Evolutionary conservation across 2,113 vertebrate genomes (phyloP).

Genomic region (Steatornis caripensis): DNA sequence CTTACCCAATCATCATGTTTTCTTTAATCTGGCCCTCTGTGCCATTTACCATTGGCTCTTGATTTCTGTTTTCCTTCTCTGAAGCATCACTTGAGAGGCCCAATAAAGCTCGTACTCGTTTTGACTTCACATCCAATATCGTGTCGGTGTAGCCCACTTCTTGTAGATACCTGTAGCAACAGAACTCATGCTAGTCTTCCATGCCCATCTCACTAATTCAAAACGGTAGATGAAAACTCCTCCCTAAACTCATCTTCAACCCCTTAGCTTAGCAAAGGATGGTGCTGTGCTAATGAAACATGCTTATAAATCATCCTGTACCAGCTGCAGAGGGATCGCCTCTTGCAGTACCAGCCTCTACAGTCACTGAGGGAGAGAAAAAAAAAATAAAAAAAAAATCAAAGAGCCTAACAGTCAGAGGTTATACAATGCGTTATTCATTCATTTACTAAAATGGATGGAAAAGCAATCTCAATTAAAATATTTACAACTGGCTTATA

Average conservation of each 20-base stretch:
- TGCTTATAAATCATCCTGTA: slow-evolving; percentile 71
- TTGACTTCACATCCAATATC: slow-evolving; percentile 94
- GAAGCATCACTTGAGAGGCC: slow-evolving; percentile 86
- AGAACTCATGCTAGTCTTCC: slow-evolving; percentile 36
- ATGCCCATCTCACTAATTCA: not conserved
- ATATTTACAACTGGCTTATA: not conserved
- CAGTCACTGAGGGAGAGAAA: slow-evolving; percentile 72
- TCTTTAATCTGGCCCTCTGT: slow-evolving; percentile 85
- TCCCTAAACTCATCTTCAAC: slow-evolving; percentile 3
- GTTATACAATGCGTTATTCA: slow-evolving; percentile 88
- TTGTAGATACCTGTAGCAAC: slow-evolving; percentile 86
- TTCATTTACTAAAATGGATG: slow-evolving; percentile 57
- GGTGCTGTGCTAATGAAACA: slow-evolving; percentile 32
- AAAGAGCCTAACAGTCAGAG: slow-evolving; percentile 63
- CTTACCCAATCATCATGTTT: slow-evolving; percentile 84
- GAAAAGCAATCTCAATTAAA: slow-evolving; percentile 48
- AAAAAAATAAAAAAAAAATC: slow-evolving; percentile 30
- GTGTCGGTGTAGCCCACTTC: slow-evolving; percentile 96
- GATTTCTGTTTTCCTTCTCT: slow-evolving; percentile 79
- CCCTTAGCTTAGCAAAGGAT: slow-evolving; percentile 10
- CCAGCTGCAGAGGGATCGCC: slow-evolving; percentile 77
- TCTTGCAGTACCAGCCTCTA: slow-evolving; percentile 90
- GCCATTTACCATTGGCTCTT: slow-evolving; percentile 91
- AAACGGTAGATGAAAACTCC: not conserved
- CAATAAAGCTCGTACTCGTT: slow-evolving; percentile 86